A percentile compares a stretch with the other conserved stretches of the same genome.
phyloP scores from a whole-genome alignment of 2,113 vertebrate genomes.

The Lagenorhynchus albirostris region DNA sequence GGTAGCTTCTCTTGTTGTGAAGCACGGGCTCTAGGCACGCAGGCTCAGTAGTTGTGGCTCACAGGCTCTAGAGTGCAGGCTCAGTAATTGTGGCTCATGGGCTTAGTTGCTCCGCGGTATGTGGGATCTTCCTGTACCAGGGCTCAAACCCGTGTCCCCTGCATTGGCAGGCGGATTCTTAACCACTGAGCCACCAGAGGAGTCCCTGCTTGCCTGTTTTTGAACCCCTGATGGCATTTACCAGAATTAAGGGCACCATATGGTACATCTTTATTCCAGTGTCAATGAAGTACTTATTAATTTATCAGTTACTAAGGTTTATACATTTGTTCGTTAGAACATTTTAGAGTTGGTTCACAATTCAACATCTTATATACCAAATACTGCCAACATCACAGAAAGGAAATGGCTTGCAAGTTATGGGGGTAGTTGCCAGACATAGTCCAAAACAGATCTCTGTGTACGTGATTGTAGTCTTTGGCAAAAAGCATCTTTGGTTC shows the following conservation, averaged over 20 bases:
- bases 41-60: no score
- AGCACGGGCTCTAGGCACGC: no score
- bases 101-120: no score
- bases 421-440: not conserved
- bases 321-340: not conserved
- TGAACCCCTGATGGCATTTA: not conserved
- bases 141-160: no score
- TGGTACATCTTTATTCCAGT: not conserved
- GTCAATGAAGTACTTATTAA: not conserved
- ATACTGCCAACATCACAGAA: not conserved
- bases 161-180: no score
- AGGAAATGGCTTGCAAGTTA: not conserved
- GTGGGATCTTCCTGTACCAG: no score
- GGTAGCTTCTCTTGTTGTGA: no score
- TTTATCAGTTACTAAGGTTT: not conserved
- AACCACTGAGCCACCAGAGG: no score
- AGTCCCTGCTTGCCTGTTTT: not conserved
- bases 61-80: no score
- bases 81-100: no score
- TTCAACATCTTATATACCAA: not conserved
- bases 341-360: not conserved
- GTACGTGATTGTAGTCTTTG: not conserved
- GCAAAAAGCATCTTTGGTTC: not conserved
- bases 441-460: not conserved
- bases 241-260: not conserved